Evolutionary conservation across 2,888 invertebrate species (phyloP), one percentile per base, ranked within the genome.

Genomic region (Rhamphomyia laevipes): DNA sequence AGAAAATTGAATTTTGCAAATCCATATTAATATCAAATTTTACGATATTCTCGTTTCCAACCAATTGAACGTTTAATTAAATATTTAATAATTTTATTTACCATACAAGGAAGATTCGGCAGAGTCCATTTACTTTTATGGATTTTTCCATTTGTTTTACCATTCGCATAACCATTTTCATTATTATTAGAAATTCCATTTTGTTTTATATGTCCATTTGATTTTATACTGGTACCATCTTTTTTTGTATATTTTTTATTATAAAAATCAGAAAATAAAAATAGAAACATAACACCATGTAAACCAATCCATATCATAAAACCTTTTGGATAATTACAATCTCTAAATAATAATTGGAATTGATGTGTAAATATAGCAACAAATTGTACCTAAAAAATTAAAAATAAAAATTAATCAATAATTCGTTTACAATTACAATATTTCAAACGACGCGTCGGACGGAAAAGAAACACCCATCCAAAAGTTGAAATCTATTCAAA

Each of bases 221-320:
- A 51, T 54, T 46, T 46, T 6, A 56, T 58, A 27, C 54, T 59
- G 12, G 56, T 59, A 43, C 58, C 56, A 47, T 59, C 53, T n/a
- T 57, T 68, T 56, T 65, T 65, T 56, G 75, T 75, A 72, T 90
- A 90, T 63, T 83, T 84, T 59, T 81, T 76, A 73, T 88, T 87
- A 77, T 95, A 96, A 74, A 95, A 96, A 72, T 94, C 88, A 37
- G 86, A 87, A 77, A 95, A 96, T 58, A 96, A 79, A 73, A 91
- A 84, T 56, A 94, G 78, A 80, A 96, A 96, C 66, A 95, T 78
- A 61, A 94, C 78, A 51, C 94, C 95, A 72, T 95, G 95, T 59
- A 90, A 77, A 43, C 90, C 91, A 68, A 96, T 95, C 92, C 92
- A 95, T 64, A 88, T 79, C 77, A 90, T 89, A 73, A 91, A 90